Conservation (phyloP, 2,113 vertebrate species). For the Anoplopoma fimbria region DNA sequence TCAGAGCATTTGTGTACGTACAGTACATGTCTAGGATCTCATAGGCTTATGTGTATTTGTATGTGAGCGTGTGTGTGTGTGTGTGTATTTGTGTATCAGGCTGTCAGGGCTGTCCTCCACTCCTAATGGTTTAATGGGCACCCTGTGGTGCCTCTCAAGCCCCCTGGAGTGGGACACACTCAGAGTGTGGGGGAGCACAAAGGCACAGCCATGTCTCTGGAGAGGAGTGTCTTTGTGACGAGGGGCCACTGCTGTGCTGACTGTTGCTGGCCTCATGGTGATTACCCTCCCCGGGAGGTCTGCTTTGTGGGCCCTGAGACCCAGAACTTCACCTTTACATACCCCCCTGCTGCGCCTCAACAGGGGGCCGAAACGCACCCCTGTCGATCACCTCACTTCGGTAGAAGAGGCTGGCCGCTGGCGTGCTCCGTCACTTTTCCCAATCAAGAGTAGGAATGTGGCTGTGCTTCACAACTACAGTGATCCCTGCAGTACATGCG, state of each 20-base stretch:
- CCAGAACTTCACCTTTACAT: constrained; percentile 84
- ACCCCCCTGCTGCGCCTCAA: constrained; percentile 70
- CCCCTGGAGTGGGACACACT: constrained; percentile 80
- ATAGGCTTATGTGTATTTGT: constrained; percentile 51
- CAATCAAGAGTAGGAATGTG: not conserved
- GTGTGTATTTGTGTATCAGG: constrained; percentile 68
- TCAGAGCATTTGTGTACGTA: constrained; percentile 56
- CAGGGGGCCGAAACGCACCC: constrained; percentile 71
- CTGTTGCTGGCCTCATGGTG: constrained; percentile 83
- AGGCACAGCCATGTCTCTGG: constrained; percentile 76
- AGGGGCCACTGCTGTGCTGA: constrained; percentile 76
- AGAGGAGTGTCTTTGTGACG: constrained; percentile 78
- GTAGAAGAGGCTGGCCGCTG: constrained; percentile 7
- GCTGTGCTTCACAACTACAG: not conserved
- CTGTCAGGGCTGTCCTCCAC: constrained; percentile 76
- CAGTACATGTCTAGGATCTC: constrained; percentile 55
- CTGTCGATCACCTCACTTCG: constrained; percentile 69
- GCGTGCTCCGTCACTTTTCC: not conserved
- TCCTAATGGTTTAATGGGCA: constrained; percentile 84
- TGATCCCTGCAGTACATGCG: not conserved
- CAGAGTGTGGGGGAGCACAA: constrained; percentile 75
- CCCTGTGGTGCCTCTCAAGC: constrained; percentile 81
- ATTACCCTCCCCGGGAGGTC: constrained; percentile 82
- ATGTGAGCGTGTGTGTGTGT: constrained; percentile 37
- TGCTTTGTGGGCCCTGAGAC: constrained; percentile 77